Evolutionary conservation across 2,113 vertebrate species (phyloP).

Genomic region (Paradisaea rubra): DNA sequence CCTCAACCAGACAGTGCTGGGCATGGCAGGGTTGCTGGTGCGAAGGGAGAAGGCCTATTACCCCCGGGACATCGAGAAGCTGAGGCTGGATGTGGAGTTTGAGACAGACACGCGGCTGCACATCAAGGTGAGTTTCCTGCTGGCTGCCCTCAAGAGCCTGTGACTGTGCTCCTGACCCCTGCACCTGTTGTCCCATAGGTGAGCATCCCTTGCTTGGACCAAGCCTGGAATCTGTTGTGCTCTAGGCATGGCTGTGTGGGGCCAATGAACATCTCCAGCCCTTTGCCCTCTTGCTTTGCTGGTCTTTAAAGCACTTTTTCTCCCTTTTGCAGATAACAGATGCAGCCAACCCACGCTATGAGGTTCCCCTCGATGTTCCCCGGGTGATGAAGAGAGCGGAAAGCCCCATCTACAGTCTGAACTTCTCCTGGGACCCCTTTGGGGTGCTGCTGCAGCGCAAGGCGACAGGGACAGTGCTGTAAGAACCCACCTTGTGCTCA

Average conservation of each 20-base stretch:
- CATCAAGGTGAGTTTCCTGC: conserved; percentile 71
- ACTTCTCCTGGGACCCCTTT: conserved; percentile 76
- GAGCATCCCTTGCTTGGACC: neutral
- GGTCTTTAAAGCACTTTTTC: neutral
- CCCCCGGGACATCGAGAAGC: conserved; percentile 73
- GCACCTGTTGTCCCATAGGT: neutral
- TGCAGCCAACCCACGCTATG: conserved; percentile 69
- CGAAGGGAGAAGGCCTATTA: conserved; percentile 78
- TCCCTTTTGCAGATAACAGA: conserved; percentile 72
- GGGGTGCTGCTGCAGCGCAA: conserved; percentile 72
- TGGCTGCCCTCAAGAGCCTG: neutral
- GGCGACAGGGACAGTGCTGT: conserved; percentile 67
- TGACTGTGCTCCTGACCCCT: neutral
- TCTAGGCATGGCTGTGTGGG: neutral
- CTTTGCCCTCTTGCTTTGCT: neutral
- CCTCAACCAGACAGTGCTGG: conserved; percentile 65
- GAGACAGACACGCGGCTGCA: conserved; percentile 77
- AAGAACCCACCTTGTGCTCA: conserved; percentile 5
- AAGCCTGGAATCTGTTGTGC: neutral
- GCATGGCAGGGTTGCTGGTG: conserved; percentile 71
- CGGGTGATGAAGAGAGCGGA: conserved; percentile 58
- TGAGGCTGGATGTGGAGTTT: conserved; percentile 73
- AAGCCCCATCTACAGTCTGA: conserved; percentile 69
- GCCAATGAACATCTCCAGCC: neutral
- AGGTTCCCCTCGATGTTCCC: conserved; percentile 77